Conservation (phyloP, 2,113 vertebrate genomes). For the Pseudorhombus dupliciocellatus region DNA sequence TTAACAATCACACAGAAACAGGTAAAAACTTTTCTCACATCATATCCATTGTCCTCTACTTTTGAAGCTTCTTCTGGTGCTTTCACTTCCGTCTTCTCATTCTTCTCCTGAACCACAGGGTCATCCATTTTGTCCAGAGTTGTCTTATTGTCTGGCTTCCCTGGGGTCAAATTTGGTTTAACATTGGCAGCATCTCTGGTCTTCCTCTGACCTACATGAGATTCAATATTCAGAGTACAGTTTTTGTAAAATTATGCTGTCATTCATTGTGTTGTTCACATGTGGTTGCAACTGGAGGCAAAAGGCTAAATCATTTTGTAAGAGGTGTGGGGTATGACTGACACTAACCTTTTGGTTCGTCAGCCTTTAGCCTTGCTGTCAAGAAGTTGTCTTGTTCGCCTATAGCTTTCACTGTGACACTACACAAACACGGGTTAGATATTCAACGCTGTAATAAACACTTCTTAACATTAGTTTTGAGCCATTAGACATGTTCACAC, state of each 20-base stretch:
- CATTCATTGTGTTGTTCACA: background rate
- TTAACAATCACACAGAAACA: background rate
- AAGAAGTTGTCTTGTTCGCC: constrained; percentile 72
- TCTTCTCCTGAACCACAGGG: background rate
- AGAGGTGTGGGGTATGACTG: background rate
- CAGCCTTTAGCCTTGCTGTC: constrained; percentile 19
- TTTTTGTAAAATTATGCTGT: background rate
- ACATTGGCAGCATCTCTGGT: background rate
- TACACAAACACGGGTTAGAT: constrained; percentile 40
- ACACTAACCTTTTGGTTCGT: constrained; percentile 53
- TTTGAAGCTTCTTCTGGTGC: background rate
- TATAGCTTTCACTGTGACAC: constrained; percentile 70
- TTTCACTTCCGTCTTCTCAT: background rate
- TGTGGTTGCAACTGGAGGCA: background rate
- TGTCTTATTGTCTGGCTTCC: fast-evolving
- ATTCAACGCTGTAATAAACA: background rate
- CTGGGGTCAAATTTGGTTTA: background rate
- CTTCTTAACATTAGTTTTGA: background rate
- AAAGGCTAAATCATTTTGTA: background rate
- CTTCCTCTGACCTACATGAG: constrained; percentile 46
- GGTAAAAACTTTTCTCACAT: constrained; percentile 24
- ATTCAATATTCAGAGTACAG: constrained; percentile 4
- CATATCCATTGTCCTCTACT: background rate
- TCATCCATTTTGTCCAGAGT: fast-evolving
- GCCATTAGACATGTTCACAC: background rate